Base-by-base conservation (phyloP, 37 sponge, comb jelly and placozoan species). In the Chondrilla cf. caribensis region DNA sequence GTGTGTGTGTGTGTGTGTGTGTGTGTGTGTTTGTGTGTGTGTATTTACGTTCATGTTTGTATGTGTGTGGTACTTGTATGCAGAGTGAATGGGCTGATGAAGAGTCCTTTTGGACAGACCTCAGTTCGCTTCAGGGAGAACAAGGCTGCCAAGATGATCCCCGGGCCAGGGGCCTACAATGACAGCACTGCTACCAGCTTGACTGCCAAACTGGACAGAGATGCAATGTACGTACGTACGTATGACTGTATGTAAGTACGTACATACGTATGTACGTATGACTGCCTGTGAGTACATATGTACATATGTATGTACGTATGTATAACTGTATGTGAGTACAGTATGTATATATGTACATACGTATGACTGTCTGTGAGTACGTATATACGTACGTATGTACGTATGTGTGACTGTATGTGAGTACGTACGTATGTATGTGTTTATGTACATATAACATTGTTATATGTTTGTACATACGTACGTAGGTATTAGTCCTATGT, bases 91-190 rank as follows among this genome's bases (percentile, higher is more conserved):
- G 94, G 94, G 38, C 39, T 89, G 66, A 91, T 82, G 54, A 91
- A 77, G 78, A 89, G 88, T 71, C 96, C 98, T 0, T 98, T 98
- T 87, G 94, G 98, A 38, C 96, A 98, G 86, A 85, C 92, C 3
- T 89, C 98, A 22, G 84, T 83, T 0, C 80, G 98, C 22, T 98
- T 98, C 84, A 93, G 79, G 78, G 68, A 54, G 7, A 64, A 90
- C 78, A 77, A 79, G 77, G 43, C 66, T 8, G 66, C 54, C 58
- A 79, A 41, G 0, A 4, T 43, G n/a, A 28, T 85, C 38, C 92
- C 92, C 81, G 98, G 96, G 26, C 96, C 96, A 62, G 96, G 96
- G 24, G 78, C 92, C 1, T 98, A 98, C 83, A 87, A 95, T 79
- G 71, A 89, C 73, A 83, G 44, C 47, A 79, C 87, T 1, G 86